phyloP scores from a whole-genome alignment of 2,113 vertebrate species.

The Ciconia stormi region DNA sequence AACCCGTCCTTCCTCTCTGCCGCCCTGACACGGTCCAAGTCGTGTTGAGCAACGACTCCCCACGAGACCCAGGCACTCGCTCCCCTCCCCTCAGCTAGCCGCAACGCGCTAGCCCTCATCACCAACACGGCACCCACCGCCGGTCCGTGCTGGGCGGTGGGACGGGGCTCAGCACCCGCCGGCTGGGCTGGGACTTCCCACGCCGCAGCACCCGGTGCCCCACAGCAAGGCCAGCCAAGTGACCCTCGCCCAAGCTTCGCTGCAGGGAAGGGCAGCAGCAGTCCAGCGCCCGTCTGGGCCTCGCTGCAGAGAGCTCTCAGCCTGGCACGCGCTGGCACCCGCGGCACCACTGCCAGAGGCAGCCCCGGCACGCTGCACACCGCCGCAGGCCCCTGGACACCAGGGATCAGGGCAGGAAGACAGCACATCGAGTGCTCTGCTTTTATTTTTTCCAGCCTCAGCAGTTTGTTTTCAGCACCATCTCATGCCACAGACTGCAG shows the following conservation, averaged over 20 bases:
- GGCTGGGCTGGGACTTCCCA: not conserved
- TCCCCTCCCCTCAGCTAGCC: not conserved
- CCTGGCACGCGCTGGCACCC: not conserved
- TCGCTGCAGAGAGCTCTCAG: not conserved
- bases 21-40: accelerated
- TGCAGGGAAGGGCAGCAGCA: not conserved
- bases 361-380: not conserved
- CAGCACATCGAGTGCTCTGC: not conserved
- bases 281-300: accelerated
- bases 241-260: not conserved
- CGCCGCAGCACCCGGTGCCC: not conserved
- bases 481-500: accelerated
- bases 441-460: not conserved
- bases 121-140: accelerated
- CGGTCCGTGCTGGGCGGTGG: not conserved
- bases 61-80: accelerated
- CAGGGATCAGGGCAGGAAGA: not conserved
- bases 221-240: not conserved
- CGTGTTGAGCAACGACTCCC: accelerated
- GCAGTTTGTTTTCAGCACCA: not conserved
- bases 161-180: not conserved
- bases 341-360: not conserved
- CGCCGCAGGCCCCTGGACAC: accelerated
- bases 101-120: accelerated
- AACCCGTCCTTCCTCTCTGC: not conserved